Base-by-base conservation (phyloP, 2,797 vertebrate genomes). In the Anabas testudineus region DNA sequence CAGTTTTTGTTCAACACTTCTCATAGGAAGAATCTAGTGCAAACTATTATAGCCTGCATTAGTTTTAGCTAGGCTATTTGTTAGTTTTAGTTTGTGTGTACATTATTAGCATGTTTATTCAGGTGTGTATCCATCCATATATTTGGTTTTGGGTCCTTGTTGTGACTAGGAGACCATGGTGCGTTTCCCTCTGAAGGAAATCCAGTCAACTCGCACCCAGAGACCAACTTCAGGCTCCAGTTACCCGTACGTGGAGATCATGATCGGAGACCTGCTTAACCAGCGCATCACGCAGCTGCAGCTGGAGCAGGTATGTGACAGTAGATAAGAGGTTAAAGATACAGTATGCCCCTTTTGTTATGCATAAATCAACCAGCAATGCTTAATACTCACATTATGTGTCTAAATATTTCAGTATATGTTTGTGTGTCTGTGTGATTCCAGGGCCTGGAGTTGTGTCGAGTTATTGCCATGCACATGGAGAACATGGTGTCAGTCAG, bases 361-460 rank as follows among this genome's bases (percentile, higher is more conserved):
- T 34, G 32, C 32, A 36, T 8, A 36, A 7, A 24, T 24, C 30
- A 7, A 7, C 28, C 28, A 30, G 7, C 28, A 30, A 30, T 7
- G 28, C 28, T 30, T 30, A 30, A 30, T 30, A 30, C 3, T 12
- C 12, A 13, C 2, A n/a, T 57, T 28, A 12, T 24, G n/a, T 46
- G 16, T 18, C 0, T 8, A 56, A 3, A 22, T 63, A 36, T 58
- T 36, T 69, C 14, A 61, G 10, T 71, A 28, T 15, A 4, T 78
- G 68, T 74, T 24, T 42, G 21, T 71, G 41, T 62, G 2, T 59
- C 60, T 82, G 47, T 37, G 22, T 87, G 67, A 76, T 76, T 67
- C 2, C 90, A 99, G 98, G 96, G 97, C 49, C 90, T 98, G 92
- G 98, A 99, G 90, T 90, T 99, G 73, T 99, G 97, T 77, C 93